phyloP scores from a whole-genome alignment of 37 sponge, comb jelly and placozoan species.

The Haliclona indistincta region DNA sequence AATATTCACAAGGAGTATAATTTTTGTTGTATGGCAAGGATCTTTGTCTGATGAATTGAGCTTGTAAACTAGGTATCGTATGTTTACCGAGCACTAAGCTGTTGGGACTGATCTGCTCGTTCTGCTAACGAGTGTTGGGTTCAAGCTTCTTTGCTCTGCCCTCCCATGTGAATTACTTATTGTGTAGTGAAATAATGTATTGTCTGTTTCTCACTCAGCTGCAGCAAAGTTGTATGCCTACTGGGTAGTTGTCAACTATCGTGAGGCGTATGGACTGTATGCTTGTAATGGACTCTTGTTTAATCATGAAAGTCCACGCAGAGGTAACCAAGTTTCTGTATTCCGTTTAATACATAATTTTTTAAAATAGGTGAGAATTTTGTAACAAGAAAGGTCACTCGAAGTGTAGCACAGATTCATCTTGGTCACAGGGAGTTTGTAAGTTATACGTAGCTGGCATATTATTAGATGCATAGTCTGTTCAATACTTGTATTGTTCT shows the following conservation, averaged over 20 bases:
- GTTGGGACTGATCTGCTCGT: too few relatives aligned
- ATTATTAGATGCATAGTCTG: too few relatives aligned
- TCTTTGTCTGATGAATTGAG: too few relatives aligned
- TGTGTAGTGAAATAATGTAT: slow-evolving; percentile 2
- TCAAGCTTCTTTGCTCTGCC: background rate
- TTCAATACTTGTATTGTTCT: background rate
- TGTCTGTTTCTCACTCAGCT: slow-evolving; percentile 26
- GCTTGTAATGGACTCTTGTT: slow-evolving; percentile 89
- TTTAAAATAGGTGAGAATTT: slow-evolving; percentile 80
- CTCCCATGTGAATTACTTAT: background rate
- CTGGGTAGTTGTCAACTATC: slow-evolving; percentile 92
- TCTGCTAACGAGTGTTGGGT: too few relatives aligned
- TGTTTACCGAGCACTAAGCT: too few relatives aligned
- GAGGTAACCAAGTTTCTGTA: slow-evolving; percentile 55
- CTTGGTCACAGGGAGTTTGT: slow-evolving; percentile 62
- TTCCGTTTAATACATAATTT: background rate
- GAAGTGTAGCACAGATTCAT: slow-evolving; percentile 90
- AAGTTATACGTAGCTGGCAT: background rate
- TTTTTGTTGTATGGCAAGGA: too few relatives aligned
- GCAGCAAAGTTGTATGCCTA: slow-evolving; percentile 92
- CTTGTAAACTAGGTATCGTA: too few relatives aligned
- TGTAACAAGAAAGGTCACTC: slow-evolving; percentile 88
- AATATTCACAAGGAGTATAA: too few relatives aligned
- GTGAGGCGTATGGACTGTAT: slow-evolving; percentile 87
- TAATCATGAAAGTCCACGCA: slow-evolving; percentile 92